Evolutionary conservation across 92 coral and sea anemone species (phyloP), one percentile per base, ranked within the genome.

Genomic region (Plumapathes pennacea): DNA sequence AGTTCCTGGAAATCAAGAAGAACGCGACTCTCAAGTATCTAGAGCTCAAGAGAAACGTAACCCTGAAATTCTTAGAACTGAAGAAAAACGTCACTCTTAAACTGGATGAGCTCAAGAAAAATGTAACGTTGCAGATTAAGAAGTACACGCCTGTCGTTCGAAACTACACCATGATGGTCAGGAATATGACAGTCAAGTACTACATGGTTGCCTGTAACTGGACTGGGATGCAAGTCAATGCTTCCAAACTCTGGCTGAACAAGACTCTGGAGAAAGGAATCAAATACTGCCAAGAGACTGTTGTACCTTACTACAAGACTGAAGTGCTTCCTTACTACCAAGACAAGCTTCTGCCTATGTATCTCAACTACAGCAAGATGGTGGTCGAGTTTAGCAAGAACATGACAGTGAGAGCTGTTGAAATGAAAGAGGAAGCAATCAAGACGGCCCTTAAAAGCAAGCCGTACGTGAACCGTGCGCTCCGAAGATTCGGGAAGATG

Each of bases 241-340:
- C 54, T 17, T 72, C 96, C 31, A 64, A 74, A 10, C 18, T 72
- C 42, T 88, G 83, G 72, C 18, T 88, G 50, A 83, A 83, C 76
- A 79, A 78, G 58, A 88, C 90, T 3, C 19, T 76, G 18, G 83
- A 83, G 64, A 77, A 60, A 23, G 82, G 85, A 38, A 39, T 77
- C 44, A 60, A 64, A 62, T 73, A 54, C 65, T 88, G 77, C 70
- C 73, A 61, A 6, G 73, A 59, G 8, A 75, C 76, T 39, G 71
- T 86, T 27, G 49, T 82, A 13, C 89, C 95, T 21, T 86, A 50
- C 62, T 86, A 83, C 72, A 77, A 83, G 30, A 58, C 37, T 56
- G 60, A 83, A 38, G 57, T 81, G 14, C 46, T 68, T 10, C 88
- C 88, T 5, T 63, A 53, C 53, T 75, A 66, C 46, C 52, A 33